These are phyloP conservation scores for Sapayoa aenigma DNA, from an alignment of 2,113 vertebrate genomes.

Conservation along the genomic window DNA sequence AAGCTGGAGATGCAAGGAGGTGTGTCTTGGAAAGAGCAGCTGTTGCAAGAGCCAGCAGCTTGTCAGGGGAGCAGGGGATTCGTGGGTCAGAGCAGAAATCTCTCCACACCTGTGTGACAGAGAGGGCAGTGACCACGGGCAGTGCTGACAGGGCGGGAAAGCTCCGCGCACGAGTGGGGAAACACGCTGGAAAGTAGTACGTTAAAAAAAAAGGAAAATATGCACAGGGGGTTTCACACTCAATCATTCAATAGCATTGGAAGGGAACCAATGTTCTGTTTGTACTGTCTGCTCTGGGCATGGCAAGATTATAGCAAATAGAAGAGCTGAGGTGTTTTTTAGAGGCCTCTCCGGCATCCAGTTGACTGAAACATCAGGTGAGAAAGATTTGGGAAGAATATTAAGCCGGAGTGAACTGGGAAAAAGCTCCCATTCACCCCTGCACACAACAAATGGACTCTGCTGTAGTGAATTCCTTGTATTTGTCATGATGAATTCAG, in stretches of 20 bases:
- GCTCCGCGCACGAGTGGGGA: not conserved
- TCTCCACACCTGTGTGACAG: slow-evolving; percentile 51
- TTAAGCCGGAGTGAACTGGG: not conserved
- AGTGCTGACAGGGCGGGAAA: slow-evolving; percentile 30
- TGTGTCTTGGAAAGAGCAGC: not conserved
- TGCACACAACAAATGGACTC: not conserved
- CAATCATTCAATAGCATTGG: slow-evolving; percentile 33
- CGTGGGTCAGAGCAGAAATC: slow-evolving; percentile 26
- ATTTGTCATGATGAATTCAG: not conserved
- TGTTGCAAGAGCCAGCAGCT: not conserved
- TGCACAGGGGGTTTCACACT: slow-evolving; percentile 17
- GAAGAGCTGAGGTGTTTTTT: not conserved
- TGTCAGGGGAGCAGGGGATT: too few relatives aligned
- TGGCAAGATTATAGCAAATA: not conserved
- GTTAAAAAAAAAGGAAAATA: slow-evolving; percentile 18
- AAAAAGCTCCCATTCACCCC: not conserved
- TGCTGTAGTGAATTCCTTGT: not conserved
- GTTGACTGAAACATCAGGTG: slow-evolving; percentile 28
- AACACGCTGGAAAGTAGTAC: slow-evolving; percentile 30
- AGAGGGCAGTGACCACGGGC: not conserved
- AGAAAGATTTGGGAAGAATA: slow-evolving; percentile 25
- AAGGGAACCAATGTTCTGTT: slow-evolving; percentile 41
- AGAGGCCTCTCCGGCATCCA: not conserved
- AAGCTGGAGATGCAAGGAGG: not conserved
- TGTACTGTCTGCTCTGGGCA: slow-evolving; percentile 8